phyloP scores from a whole-genome alignment of 2,797 vertebrate species.

The Pempheris klunzingeri region DNA sequence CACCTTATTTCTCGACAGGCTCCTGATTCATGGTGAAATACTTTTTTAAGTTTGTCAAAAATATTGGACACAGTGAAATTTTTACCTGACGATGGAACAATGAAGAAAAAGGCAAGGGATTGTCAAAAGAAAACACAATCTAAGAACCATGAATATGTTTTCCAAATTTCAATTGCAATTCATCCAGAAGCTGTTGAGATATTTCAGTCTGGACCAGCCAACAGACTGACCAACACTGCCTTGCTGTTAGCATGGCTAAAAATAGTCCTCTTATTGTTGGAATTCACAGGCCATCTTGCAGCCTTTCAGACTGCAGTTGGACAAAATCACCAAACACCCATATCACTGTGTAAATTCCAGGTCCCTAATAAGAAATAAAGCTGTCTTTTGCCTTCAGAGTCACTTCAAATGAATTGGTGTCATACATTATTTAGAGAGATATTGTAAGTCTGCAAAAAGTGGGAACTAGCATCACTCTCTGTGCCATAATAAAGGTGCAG shows the following conservation, averaged over 20 bases:
- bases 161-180: neutral
- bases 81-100: neutral
- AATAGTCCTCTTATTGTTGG: neutral
- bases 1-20: neutral
- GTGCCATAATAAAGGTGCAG: conserved; percentile 8
- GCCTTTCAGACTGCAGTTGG: neutral
- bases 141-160: neutral
- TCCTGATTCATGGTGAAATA: neutral
- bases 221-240: neutral
- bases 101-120: neutral
- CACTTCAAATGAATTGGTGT: neutral
- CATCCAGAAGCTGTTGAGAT: neutral
- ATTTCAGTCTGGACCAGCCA: neutral
- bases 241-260: neutral
- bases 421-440: neutral
- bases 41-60: too few relatives aligned
- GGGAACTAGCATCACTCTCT: neutral
- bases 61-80: neutral
- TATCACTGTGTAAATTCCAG: neutral
- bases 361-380: conserved; percentile 5
- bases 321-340: neutral
- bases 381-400: neutral
- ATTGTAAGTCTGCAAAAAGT: neutral
- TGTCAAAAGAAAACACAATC: too few relatives aligned
- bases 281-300: neutral